Conservation (phyloP, 2,113 vertebrate genomes). For the Mesoclemmys tuberculata region DNA sequence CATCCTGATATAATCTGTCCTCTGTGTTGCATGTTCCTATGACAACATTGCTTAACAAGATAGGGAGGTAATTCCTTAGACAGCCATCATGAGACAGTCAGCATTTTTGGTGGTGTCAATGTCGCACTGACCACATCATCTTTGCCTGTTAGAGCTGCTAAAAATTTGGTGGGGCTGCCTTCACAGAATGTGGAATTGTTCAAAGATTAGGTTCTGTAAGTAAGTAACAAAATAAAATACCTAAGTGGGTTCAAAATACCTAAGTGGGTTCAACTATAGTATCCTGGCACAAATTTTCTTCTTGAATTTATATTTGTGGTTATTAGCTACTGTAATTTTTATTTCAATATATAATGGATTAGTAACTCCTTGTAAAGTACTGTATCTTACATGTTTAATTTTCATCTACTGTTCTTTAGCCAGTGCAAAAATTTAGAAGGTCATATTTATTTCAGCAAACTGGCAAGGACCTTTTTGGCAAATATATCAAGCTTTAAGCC, state of each 20-base stretch:
- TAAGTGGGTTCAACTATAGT: not conserved
- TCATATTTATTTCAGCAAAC: not conserved
- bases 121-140: not conserved
- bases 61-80: not conserved
- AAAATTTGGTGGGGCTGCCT: not conserved
- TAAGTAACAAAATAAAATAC: not conserved
- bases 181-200: not conserved
- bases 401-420: not conserved
- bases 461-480: not conserved
- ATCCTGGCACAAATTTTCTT: not conserved
- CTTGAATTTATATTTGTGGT: not conserved
- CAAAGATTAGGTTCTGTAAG: not conserved
- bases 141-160: not conserved
- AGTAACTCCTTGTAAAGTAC: not conserved
- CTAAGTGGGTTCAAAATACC: not conserved
- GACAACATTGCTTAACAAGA: not conserved
- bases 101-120: not conserved
- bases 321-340: not conserved
- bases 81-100: not conserved
- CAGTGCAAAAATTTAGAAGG: not conserved
- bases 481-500: conserved; percentile 6
- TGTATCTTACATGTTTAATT: not conserved
- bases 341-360: not conserved
- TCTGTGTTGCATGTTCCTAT: not conserved
- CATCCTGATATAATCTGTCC: not conserved